Conservation (phyloP, 2,888 invertebrate species). For the Eristalis intricaria region DNA sequence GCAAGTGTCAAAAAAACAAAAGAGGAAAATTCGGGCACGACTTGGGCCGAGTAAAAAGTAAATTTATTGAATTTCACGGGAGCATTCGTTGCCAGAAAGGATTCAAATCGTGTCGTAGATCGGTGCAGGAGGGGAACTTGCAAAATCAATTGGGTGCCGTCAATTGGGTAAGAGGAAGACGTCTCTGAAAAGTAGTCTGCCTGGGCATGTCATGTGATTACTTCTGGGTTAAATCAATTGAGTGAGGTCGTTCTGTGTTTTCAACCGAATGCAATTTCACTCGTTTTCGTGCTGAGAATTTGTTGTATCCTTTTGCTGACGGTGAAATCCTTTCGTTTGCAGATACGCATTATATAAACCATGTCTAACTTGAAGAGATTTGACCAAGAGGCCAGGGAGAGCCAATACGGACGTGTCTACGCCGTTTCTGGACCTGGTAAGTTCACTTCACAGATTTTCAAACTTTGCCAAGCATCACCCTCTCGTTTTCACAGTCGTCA, state of each 20-base stretch:
- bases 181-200: neutral
- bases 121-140: neutral
- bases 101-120: neutral
- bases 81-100: neutral
- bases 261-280: conserved; percentile 7
- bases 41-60: conserved; percentile 21
- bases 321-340: conserved; percentile 16
- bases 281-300: neutral
- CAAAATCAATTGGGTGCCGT: conserved; percentile 19
- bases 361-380: conserved; percentile 77
- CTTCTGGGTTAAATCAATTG: conserved; percentile 70
- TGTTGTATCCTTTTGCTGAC: neutral
- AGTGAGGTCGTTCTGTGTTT: conserved; percentile 59
- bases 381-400: conserved; percentile 90
- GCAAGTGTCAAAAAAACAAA: conserved; percentile 40
- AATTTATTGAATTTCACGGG: conserved; percentile 11
- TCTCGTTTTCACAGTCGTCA: conserved; percentile 89
- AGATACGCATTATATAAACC: conserved; percentile 45
- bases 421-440: conserved; percentile 99
- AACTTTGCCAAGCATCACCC: conserved; percentile 12
- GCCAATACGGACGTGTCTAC: conserved; percentile 94
- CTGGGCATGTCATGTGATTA: conserved; percentile 53
- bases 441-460: conserved; percentile 2
- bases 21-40: neutral
- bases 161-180: conserved; percentile 56